Percentiles rank a stretch among this genome's conserved stretches.
Evolutionary conservation across 2,888 invertebrate genomes (phyloP).

Genomic region (Nesidiocoris tenuis): DNA sequence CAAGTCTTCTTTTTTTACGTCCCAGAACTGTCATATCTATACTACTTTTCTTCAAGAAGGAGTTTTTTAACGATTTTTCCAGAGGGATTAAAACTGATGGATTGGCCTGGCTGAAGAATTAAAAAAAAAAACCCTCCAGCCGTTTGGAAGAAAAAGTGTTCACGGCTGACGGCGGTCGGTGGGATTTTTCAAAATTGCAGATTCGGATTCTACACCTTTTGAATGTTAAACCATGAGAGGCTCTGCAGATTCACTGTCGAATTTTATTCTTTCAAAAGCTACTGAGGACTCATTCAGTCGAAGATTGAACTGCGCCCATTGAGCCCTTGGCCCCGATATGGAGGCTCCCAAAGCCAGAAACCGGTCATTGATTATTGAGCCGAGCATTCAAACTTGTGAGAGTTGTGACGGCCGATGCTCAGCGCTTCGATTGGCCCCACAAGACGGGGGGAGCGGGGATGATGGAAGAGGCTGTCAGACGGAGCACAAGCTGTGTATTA

Average conservation of each 20-base stretch:
- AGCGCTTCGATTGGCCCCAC: neutral
- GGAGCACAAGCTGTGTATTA: neutral
- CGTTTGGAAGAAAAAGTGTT: neutral
- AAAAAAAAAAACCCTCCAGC: neutral
- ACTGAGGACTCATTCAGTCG: neutral
- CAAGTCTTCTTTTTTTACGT: too few relatives aligned
- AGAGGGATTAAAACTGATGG: too few relatives aligned
- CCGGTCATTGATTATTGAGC: neutral
- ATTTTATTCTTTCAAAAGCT: too few relatives aligned
- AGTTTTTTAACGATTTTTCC: too few relatives aligned
- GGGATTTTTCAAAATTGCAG: too few relatives aligned
- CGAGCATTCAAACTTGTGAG: neutral
- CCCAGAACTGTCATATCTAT: too few relatives aligned
- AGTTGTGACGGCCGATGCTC: neutral
- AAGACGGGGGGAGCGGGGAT: neutral
- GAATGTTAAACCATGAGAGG: too few relatives aligned
- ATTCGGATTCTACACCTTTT: too few relatives aligned
- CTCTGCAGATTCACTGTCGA: too few relatives aligned
- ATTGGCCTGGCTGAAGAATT: too few relatives aligned
- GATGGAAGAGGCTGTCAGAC: neutral
- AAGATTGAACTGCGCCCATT: neutral
- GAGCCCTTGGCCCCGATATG: neutral
- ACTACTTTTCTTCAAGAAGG: too few relatives aligned
- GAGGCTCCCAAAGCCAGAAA: neutral
- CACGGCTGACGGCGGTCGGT: too few relatives aligned